Percentiles rank a stretch among this genome's conserved stretches.
These are phyloP conservation scores for Pygoscelis antarcticus DNA, from an alignment of 2,113 vertebrate genomes.

Conservation along the genomic window DNA sequence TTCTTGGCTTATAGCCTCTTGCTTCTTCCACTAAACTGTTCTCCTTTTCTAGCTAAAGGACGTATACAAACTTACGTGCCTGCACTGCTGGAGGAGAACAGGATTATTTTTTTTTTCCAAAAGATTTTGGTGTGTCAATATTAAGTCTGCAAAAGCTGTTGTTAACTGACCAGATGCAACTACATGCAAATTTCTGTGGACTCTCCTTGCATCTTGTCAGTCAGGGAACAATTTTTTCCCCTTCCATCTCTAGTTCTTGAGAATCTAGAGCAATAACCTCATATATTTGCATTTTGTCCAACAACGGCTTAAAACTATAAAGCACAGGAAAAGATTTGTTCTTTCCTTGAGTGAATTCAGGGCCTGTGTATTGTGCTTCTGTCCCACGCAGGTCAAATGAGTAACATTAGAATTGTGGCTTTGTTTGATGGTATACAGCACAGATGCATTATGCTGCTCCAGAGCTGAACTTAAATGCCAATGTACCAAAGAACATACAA, in stretches of 20 bases:
- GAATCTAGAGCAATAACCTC: neutral
- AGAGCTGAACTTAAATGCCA: neutral
- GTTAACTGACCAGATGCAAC: neutral
- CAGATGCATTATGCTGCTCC: neutral
- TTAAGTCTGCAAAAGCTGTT: neutral
- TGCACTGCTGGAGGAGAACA: neutral
- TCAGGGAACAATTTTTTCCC: neutral
- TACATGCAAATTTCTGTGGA: neutral
- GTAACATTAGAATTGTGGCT: slow-evolving; percentile 15
- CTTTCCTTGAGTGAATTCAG: slow-evolving; percentile 1
- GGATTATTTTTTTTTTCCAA: neutral
- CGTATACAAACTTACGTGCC: neutral
- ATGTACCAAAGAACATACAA: neutral
- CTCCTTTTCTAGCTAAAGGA: neutral
- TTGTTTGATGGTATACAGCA: neutral
- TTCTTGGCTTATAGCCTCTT: slow-evolving; percentile 22
- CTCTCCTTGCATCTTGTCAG: neutral
- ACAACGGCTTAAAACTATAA: neutral
- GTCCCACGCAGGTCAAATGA: neutral
- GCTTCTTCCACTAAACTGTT: neutral
- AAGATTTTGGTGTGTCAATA: neutral
- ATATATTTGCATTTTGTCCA: neutral
- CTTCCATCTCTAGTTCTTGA: neutral
- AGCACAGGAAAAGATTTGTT: neutral
- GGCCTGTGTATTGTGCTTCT: slow-evolving; percentile 1